Conservation (phyloP, 2,113 vertebrate species). For the Esox niger region DNA sequence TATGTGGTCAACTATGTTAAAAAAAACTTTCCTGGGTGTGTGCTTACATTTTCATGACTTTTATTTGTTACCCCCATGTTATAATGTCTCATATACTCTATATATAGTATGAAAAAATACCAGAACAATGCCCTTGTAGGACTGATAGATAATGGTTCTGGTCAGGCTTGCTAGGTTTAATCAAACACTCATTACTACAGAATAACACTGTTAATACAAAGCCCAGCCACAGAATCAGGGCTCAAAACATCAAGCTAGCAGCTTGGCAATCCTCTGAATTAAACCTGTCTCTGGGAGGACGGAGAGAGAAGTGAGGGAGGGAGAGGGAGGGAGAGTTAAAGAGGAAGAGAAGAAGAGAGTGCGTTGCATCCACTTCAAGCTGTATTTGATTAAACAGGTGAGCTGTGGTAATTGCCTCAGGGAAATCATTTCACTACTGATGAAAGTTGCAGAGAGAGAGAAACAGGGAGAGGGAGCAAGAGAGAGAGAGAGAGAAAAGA, state of each 20-base stretch:
- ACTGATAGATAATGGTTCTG: slow-evolving; percentile 27
- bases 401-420: slow-evolving; percentile 49
- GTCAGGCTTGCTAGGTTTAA: slow-evolving; percentile 30
- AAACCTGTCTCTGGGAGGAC: slow-evolving; percentile 14
- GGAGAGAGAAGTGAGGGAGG: not conserved
- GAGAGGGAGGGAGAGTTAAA: not conserved
- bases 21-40: no score
- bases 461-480: slow-evolving; percentile 15
- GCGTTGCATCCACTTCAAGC: slow-evolving; percentile 34
- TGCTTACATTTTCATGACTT: no score
- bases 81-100: no score
- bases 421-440: slow-evolving; percentile 56
- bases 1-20: no score
- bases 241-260: no score
- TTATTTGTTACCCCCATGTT: no score
- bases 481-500: slow-evolving; percentile 1
- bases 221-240: slow-evolving; percentile 12
- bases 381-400: slow-evolving; percentile 62
- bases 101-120: no score
- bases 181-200: slow-evolving; percentile 43
- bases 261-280: slow-evolving; percentile 34
- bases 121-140: not conserved
- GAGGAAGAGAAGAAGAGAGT: no score
- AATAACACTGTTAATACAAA: slow-evolving; percentile 19
- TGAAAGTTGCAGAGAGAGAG: slow-evolving; percentile 31